Evolutionary conservation across 1,140 invertebrate species (phyloP).

Genomic region (Drosophila sechellia): DNA sequence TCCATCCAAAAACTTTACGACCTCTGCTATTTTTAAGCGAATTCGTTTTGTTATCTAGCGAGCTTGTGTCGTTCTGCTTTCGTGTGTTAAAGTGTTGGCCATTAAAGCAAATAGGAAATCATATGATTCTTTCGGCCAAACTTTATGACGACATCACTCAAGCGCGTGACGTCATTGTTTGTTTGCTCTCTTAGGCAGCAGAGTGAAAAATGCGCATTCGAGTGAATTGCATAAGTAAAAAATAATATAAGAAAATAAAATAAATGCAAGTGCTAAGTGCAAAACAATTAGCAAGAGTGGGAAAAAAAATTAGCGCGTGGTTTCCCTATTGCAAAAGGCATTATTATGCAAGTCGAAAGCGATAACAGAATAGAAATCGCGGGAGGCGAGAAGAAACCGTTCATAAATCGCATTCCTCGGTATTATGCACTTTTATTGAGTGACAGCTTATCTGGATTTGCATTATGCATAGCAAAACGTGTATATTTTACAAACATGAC

Average conservation of each 20-base stretch:
- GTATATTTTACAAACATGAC: background rate
- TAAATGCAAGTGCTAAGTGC: conserved; percentile 49
- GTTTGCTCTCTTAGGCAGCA: background rate
- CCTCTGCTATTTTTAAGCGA: conserved; percentile 59
- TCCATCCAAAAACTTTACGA: conserved; percentile 1
- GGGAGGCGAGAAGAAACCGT: conserved; percentile 9
- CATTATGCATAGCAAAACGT: background rate
- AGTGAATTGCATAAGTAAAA: conserved; percentile 60
- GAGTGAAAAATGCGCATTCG: conserved; percentile 53
- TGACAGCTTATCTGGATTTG: background rate
- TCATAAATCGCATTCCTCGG: conserved; percentile 20
- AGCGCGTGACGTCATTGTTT: conserved; percentile 54
- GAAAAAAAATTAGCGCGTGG: conserved; percentile 40
- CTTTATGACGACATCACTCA: conserved; percentile 50
- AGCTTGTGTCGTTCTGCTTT: conserved; percentile 24
- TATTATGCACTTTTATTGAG: conserved; percentile 32
- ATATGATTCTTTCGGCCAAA: conserved; percentile 52
- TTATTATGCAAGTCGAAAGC: conserved; percentile 44
- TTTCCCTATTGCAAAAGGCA: conserved; percentile 15
- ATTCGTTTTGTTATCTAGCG: conserved; percentile 48
- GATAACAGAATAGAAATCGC: conserved; percentile 36
- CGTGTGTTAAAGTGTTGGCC: conserved; percentile 35
- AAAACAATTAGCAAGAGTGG: conserved; percentile 53
- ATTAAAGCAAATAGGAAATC: conserved; percentile 62
- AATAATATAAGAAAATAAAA: conserved; percentile 24